Evolutionary conservation across 2,888 invertebrate species (phyloP), one percentile per base, ranked within the genome.

Genomic region (Calephelis perditalis): DNA sequence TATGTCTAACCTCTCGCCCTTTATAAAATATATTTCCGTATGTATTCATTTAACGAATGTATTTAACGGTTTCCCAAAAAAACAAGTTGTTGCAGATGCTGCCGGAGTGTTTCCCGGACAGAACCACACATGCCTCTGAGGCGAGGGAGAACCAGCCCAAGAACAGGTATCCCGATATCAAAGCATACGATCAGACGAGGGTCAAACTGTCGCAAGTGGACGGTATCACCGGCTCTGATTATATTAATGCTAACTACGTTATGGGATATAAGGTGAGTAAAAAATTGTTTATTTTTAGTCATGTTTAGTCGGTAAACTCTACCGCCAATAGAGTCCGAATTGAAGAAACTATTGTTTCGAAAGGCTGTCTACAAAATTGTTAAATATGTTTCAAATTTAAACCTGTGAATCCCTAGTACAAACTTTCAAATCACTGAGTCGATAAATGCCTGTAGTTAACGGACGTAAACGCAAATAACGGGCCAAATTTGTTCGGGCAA

Each of bases 81-180:
- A 66, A 61, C 49, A 70, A 87, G 88, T 78, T 86, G 74, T 81
- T 89, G 56, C 87, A 93, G 91, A 86, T 96, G 79, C 85, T 97
- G 8, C 97, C 97, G 0, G 97, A 97, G 73, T 93, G 96, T 66
- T 97, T 96, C 82, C 94, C 94, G 54, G 97, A 97, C 79, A 92
- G 97, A 35, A 97, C 97, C 0, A 96, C 96, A 0, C 93, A 96
- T 75, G 95, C 96, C 8, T 97, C 97, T 0, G 97, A 97, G 75
- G 92, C 95, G 1, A 92, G 96, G 47, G 97, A 97, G 80, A 97
- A 97, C 81, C 91, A 95, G 11, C 93, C 94, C 67, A 97, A 97
- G 90, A 97, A 98, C 90, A 92, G 97, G 10, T 98, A 97, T 79
- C 97, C 97, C 0, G 97, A 98, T 76, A 97, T 97, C 66, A 97